These are phyloP conservation scores for Temnothorax longispinosus DNA, from an alignment of 1,140 invertebrate species.

Conservation along the genomic window DNA sequence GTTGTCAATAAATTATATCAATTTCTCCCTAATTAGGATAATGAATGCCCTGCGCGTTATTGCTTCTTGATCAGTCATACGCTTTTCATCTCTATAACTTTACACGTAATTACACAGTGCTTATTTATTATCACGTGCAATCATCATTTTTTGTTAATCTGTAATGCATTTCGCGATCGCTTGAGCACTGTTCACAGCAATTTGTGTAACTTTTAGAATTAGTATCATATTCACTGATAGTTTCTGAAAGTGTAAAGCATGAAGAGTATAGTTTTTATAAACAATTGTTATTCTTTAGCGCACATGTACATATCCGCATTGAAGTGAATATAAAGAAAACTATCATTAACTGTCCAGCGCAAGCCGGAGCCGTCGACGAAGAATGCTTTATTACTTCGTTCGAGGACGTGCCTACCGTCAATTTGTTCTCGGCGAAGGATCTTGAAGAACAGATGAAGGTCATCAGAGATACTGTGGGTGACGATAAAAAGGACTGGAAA, in stretches of 20 bases:
- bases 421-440: slow-evolving; percentile 93
- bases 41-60: background rate
- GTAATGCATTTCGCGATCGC: background rate
- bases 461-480: slow-evolving; percentile 91
- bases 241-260: slow-evolving; percentile 23
- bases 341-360: slow-evolving; percentile 75
- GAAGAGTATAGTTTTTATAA: background rate
- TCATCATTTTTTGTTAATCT: slow-evolving; percentile 25
- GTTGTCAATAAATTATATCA: slow-evolving; percentile 7
- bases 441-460: slow-evolving; percentile 93
- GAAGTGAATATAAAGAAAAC: background rate
- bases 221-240: slow-evolving; percentile 3
- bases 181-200: background rate
- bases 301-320: background rate
- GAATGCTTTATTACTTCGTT: slow-evolving; percentile 95
- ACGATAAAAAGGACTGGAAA: slow-evolving; percentile 96
- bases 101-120: slow-evolving; percentile 6
- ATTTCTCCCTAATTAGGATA: background rate
- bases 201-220: background rate
- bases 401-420: slow-evolving; percentile 93
- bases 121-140: slow-evolving; percentile 53
- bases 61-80: slow-evolving; percentile 27
- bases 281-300: background rate
- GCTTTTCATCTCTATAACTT: slow-evolving; percentile 29
- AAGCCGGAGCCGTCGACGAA: slow-evolving; percentile 95